phyloP scores from a whole-genome alignment of 1,140 invertebrate genomes.

The Doryteuthis pealeii region DNA sequence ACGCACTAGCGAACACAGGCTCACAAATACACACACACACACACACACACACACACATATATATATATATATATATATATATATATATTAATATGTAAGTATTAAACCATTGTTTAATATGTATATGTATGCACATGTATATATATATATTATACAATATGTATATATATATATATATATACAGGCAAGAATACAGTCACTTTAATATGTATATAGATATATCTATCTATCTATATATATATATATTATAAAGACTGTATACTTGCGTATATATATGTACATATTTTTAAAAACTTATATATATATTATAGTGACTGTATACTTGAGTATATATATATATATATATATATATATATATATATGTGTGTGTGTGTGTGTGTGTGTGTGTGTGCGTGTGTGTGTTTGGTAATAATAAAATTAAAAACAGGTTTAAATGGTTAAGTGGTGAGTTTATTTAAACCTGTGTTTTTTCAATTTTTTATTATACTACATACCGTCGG shows the following conservation, averaged over 20 bases:
- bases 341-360: not conserved
- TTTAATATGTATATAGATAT: no score
- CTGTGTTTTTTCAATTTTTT: no score
- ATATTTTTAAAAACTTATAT: not conserved
- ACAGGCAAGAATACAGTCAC: no score
- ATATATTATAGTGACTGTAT: not conserved
- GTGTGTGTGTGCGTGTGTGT: not conserved
- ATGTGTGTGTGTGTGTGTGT: not conserved
- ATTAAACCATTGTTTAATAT: no score
- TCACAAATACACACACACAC: not conserved
- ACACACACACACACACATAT: not conserved
- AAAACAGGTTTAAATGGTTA: no score
- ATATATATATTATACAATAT: no score
- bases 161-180: no score
- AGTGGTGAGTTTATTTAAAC: no score
- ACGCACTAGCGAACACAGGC: not conserved
- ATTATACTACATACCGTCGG: no score
- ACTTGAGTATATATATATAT: not conserved
- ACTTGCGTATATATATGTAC: not conserved
- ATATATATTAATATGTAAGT: not conserved
- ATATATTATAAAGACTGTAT: not conserved
- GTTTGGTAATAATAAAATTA: no score
- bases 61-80: not conserved
- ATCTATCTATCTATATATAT: no score
- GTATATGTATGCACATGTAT: not conserved